Base-by-base conservation (phyloP, 2,797 vertebrate genomes). In the Peromyscus eremicus region DNA sequence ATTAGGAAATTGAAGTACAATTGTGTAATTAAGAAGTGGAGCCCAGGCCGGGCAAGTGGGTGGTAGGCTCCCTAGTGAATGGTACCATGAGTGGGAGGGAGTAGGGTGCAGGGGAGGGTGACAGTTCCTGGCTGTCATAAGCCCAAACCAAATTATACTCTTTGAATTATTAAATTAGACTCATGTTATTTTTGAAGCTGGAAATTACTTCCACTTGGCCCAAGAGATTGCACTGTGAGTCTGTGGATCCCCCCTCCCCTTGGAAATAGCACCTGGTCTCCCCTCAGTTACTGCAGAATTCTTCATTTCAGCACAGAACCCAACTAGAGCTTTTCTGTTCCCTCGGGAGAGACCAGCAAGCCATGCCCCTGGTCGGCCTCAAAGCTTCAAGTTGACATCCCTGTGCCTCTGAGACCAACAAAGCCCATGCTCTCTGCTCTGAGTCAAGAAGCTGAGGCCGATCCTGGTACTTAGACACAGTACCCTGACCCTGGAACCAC, bases 261-360 rank as follows among this genome's bases (percentile, higher is more conserved):
- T 40, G 4, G 19, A 73, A 62, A 43, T 0, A 11, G 11, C 5
- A 5, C 3, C 6, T 4, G 0, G 2, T 12, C 64, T 71, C 23
- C 3, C 43, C 21, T 76, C 0, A 0, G n/a, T 14, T 57, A 68
- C 46, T n/a, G 1, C 21, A 73, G 34, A 83, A 62, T 6, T 89
- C 86, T 75, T 88, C 49, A 29, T 43, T 97, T 75, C 49, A 93
- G 66, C 55, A 94, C 89, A 76, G 13, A 37, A 87, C 9, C 17
- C 2, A 5, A 12, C 25, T 60, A 52, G 73, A 73, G 62, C 43
- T 82, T 91, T 57, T 37, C 46, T 91, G 77, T 46, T 66, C 66
- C 23, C 13, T 79, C 13, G 9, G 37, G 62, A 79, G 70, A 86
- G 46, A 87, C 32, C 25, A 75, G 10, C 2, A 1, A 37, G 34